Evolutionary conservation across 2,797 vertebrate species (phyloP).

Genomic region (Sitta carolinensis): DNA sequence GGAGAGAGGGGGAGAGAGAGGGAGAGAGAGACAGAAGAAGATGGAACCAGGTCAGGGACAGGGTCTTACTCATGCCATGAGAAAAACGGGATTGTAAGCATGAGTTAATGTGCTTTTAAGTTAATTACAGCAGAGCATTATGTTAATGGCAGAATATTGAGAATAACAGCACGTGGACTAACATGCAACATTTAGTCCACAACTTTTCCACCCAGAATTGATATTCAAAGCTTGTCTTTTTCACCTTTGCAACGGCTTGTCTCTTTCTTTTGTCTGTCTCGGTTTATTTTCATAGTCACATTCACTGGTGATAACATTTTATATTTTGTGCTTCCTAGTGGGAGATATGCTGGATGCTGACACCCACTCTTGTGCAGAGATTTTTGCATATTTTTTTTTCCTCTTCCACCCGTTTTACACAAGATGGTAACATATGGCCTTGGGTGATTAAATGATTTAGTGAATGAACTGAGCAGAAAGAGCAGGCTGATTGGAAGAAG

Average conservation of each 20-base stretch:
- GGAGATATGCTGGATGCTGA: conserved; percentile 63
- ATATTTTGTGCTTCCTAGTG: conserved; percentile 53
- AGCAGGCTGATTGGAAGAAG: conserved; percentile 71
- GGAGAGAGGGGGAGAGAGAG: not conserved
- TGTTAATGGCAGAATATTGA: not conserved
- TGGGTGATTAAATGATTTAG: conserved; percentile 74
- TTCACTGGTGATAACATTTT: conserved; percentile 42
- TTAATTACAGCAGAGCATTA: not conserved
- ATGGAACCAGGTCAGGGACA: not conserved
- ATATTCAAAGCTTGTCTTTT: not conserved
- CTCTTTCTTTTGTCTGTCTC: conserved; percentile 45
- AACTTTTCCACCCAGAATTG: not conserved
- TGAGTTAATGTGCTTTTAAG: not conserved
- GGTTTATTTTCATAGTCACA: conserved; percentile 35
- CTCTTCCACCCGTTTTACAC: conserved; percentile 62
- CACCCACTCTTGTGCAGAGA: conserved; percentile 66
- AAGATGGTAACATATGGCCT: conserved; percentile 73
- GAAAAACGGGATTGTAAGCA: not conserved
- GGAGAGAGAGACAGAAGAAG: not conserved
- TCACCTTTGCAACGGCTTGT: conserved; percentile 3
- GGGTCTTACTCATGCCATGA: not conserved
- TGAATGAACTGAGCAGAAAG: conserved; percentile 72
- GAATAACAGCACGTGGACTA: not conserved
- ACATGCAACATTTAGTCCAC: not conserved
- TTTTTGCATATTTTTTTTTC: conserved; percentile 45